phyloP scores from a whole-genome alignment of 2,113 vertebrate genomes.

The Struthio camelus region DNA sequence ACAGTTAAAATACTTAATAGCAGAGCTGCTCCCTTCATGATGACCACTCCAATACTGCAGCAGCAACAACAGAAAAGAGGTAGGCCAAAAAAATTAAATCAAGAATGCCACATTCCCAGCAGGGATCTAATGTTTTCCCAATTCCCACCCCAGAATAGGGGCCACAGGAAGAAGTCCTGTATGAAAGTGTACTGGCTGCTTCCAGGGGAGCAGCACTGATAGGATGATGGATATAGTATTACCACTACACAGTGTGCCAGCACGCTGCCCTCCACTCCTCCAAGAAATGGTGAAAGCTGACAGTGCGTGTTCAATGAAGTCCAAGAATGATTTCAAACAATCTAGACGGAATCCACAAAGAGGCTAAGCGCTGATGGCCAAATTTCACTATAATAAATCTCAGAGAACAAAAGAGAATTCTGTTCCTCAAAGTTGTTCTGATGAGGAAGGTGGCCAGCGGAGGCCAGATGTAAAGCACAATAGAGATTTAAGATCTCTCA shows the following conservation, averaged over 20 bases:
- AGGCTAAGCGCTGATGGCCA: neutral
- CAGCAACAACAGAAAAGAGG: neutral
- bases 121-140: neutral
- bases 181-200: neutral
- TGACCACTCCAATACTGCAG: neutral
- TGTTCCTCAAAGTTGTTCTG: neutral
- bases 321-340: neutral
- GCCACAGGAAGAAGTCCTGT: neutral
- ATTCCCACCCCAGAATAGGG: neutral
- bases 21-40: neutral
- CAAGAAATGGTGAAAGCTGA: neutral
- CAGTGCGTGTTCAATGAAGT: neutral
- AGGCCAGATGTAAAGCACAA: neutral
- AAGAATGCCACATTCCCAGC: neutral
- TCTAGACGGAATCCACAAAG: neutral
- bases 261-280: neutral
- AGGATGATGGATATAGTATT: neutral
- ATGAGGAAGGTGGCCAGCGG: neutral
- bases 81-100: neutral
- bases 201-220: neutral
- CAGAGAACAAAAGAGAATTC: neutral
- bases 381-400: neutral
- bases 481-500: neutral
- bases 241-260: neutral
- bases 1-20: neutral